Evolutionary conservation across 92 coral and sea anemone species (phyloP).

Genomic region (Ricordea florida): DNA sequence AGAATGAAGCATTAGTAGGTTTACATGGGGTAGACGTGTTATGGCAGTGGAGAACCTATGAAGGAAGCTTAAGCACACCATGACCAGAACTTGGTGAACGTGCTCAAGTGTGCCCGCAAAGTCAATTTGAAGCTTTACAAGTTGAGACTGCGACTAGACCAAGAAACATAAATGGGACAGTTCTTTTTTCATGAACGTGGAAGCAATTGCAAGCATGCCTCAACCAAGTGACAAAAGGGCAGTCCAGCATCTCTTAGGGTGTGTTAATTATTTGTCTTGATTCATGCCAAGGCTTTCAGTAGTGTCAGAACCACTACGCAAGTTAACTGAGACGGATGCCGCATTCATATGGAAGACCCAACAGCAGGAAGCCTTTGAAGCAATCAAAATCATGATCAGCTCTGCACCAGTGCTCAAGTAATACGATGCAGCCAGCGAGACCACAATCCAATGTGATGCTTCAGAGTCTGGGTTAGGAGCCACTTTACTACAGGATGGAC

Average conservation of each 20-base stretch:
- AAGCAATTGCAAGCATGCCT: too few relatives aligned
- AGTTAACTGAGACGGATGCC: neutral
- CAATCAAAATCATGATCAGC: slow-evolving; percentile 1
- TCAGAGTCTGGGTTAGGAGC: slow-evolving; percentile 7
- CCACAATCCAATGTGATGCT: neutral
- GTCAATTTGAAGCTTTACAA: neutral
- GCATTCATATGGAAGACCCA: neutral
- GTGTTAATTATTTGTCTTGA: too few relatives aligned
- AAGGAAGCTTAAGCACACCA: too few relatives aligned
- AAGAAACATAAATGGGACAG: neutral
- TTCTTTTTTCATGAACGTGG: neutral
- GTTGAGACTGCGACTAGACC: neutral
- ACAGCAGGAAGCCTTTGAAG: neutral
- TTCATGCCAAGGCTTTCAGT: too few relatives aligned
- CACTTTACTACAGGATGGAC: neutral
- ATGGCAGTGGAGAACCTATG: slow-evolving; percentile 1
- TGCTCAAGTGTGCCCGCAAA: neutral
- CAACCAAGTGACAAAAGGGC: too few relatives aligned
- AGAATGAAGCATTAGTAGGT: neutral
- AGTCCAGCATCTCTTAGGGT: too few relatives aligned
- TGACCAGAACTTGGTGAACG: too few relatives aligned
- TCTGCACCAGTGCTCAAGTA: neutral
- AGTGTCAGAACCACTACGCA: neutral
- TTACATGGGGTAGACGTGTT: too few relatives aligned
- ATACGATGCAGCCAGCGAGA: neutral